Evolutionary conservation across 2,113 vertebrate species (phyloP).

Genomic region (Cichladusa arquata): DNA sequence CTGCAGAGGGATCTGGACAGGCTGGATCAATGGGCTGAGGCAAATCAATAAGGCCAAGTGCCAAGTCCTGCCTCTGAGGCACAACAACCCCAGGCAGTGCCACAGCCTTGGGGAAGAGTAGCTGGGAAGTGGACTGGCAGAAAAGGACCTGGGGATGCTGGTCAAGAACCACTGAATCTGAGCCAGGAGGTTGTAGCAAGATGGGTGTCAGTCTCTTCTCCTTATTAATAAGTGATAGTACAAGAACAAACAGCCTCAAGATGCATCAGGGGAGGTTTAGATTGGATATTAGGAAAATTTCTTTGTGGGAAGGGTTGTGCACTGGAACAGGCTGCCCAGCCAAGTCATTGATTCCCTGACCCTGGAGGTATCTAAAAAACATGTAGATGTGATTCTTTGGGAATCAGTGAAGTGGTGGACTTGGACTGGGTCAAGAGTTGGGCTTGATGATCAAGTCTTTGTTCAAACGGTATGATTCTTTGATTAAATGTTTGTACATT

Average conservation of each 20-base stretch:
- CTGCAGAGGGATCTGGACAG: neutral
- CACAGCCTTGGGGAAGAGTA: neutral
- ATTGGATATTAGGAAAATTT: neutral
- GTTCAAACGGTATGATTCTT: neutral
- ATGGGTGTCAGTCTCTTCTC: neutral
- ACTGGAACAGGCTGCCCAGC: neutral
- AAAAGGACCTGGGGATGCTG: neutral
- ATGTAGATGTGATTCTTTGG: neutral
- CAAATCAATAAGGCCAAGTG: neutral
- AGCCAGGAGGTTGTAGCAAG: neutral
- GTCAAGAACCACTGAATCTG: neutral
- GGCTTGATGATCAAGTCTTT: neutral
- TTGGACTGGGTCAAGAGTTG: neutral
- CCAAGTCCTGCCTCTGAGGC: neutral
- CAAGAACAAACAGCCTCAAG: neutral
- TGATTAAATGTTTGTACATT: neutral
- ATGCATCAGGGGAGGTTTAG: neutral
- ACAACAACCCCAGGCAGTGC: neutral
- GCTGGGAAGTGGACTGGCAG: neutral
- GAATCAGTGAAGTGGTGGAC: fast-evolving
- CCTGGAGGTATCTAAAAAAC: neutral
- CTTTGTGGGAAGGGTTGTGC: neutral
- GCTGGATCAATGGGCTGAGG: neutral
- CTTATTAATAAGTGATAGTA: neutral
- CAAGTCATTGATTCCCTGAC: neutral